Evolutionary conservation across 2,888 invertebrate species (phyloP), one percentile per base, ranked within the genome.

Genomic region (Tryphoninae sp.): DNA sequence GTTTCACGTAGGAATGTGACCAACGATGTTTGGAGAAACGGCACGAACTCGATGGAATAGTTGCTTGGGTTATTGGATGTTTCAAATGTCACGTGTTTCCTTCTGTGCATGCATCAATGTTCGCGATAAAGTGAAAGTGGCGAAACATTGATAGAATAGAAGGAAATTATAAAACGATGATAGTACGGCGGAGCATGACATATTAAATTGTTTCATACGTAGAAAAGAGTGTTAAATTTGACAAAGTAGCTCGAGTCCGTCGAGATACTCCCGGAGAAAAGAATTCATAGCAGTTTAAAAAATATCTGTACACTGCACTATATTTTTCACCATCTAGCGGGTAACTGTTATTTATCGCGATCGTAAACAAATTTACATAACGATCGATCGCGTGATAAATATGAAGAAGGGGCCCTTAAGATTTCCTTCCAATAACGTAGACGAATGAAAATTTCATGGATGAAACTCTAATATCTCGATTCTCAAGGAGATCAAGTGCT

Each of bases 61-160:
- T 40, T 65, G 59, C 53, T 65, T 59, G 59, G 22, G 65, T 71
- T 71, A 75, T 80, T 71, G 75, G 65, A 75, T 71, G 19, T 80
- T 33, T 55, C 26, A 69, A 7, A 11, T 23, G 62, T 13, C 58
- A 11, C 19, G 59, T 45, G 61, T 45, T 45, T 3, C 26, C 49
- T 9, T 61, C 19, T 13, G 64, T 8, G 26, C 40, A n/a, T 40
- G 42, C 22, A 8, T 13, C 22, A 13, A 53, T 23, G 71, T 3
- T 8, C 19, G 33, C 22, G 33, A 49, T 16, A 74, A 45, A 42
- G 7, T 16, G 55, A 45, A 64, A 22, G 22, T 16, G 55, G 62
- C 51, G 68, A 73, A 78, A 53, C n/a, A 26, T 8, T n/a, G 19
- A 11, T 40, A 33, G 68, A 67, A 9, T 33, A 53, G 49, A 55